A percentile compares a stretch with the other conserved stretches of the same genome.
Conservation (phyloP, 2,888 invertebrate genomes). For the Ctenicera cuprea region DNA sequence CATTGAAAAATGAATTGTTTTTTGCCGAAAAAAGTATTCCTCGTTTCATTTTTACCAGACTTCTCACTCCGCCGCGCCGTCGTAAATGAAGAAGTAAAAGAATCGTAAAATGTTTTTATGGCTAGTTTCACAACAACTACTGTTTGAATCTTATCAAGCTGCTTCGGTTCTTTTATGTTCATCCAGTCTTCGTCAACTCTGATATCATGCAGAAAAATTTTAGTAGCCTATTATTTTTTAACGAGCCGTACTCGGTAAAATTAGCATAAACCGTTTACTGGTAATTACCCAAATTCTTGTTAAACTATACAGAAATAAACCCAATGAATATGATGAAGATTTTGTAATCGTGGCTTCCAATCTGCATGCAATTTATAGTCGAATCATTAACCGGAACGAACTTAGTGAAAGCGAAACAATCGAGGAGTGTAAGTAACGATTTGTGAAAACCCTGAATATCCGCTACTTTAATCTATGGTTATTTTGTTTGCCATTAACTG, state of each 20-base stretch:
- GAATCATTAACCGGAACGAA: conserved; percentile 36
- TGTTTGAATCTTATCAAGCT: too few relatives aligned
- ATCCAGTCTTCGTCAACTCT: not conserved
- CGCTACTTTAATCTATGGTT: conserved; percentile 11
- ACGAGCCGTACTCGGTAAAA: not conserved
- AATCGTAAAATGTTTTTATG: too few relatives aligned
- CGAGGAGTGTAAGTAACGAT: conserved; percentile 15
- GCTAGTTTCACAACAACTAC: not conserved
- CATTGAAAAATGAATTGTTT: too few relatives aligned
- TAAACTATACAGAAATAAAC: not conserved
- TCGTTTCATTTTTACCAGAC: too few relatives aligned
- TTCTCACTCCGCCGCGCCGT: too few relatives aligned
- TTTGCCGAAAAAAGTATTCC: too few relatives aligned
- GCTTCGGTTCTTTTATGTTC: not conserved
- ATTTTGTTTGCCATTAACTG: not conserved
- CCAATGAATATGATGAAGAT: not conserved
- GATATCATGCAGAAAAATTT: not conserved
- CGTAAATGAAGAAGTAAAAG: too few relatives aligned
- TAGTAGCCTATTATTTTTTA: not conserved
- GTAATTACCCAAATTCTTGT: not conserved
- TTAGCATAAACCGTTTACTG: not conserved
- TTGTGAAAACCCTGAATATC: conserved; percentile 29
- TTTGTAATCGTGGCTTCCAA: conserved; percentile 16
- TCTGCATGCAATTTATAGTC: conserved; percentile 28
- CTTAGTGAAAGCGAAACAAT: conserved; percentile 40